Base-by-base conservation (phyloP, 2,888 invertebrate species). In the Meteorus colon region DNA sequence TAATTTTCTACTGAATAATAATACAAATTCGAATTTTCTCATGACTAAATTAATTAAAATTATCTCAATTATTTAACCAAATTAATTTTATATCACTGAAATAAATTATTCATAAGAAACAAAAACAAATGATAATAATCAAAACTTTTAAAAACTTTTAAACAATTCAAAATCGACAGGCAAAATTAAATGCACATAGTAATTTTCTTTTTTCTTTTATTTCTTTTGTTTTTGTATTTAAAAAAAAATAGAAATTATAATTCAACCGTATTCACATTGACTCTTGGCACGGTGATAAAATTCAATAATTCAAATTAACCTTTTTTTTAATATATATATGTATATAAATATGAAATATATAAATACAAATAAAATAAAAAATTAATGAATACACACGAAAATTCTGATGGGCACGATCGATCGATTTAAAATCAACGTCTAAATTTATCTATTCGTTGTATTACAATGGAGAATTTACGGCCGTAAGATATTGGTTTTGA, bases 341-440 rank as follows among this genome's bases (percentile, higher is more conserved):
- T 12, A 3, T 63, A n/a, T 34, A 27, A 29, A 24, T 60, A 24
- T 24, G 24, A 24, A 24, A 24, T 1, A 24, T 24, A 24, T 24
- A 24, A 24, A 24, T 24, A 1, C 24, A 14, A 62, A 31, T 10
- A 29, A 29, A 31, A 62, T 31, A 6, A 62, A 34, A 55, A 55
- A 55, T 55, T 19, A 31, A 34, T 34, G 14, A 31, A 34, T 62
- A 65, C 5, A 19, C 12, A 37, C 19, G 10, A n/a, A 65, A 37
- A 24, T 37, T 55, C 55, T 19, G 19, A 37, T 65, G 34, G 65
- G 65, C 29, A 62, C 62, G 34, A 55, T 55, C 65, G 65, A 65
- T 65, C 65, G 65, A 65, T 65, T 65, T 65, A 65, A 37, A 37
- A 19, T 65, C 65, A 37, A 65, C 65, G 65, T 65, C 41, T 55